Evolutionary conservation across 2,888 invertebrate genomes (phyloP), one percentile per base, ranked within the genome.

Genomic region (Papilio elwesi): DNA sequence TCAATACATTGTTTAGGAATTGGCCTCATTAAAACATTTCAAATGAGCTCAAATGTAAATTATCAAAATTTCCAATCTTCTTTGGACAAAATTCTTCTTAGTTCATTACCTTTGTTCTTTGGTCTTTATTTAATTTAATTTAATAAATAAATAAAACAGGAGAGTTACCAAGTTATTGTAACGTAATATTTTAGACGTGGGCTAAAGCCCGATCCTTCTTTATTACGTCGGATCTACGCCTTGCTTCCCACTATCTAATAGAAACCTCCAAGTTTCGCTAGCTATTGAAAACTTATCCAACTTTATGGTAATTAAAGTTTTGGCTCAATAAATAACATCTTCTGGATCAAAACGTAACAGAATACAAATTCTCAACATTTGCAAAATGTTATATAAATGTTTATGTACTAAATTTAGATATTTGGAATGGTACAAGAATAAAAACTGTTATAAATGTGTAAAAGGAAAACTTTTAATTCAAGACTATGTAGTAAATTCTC

Each of bases 131-230:
- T 53, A 10, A 15, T 16, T 53, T 10, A 16, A 6, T 26, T 10
- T n/a, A 13, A 10, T 62, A 11, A 3, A 2, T 63, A 63, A 48
- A 48, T 48, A 16, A 63, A 11, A 57, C 38, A 13, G 36, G 13
- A 38, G 38, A 57, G 57, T 57, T 57, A 49, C 62, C 38, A 38
- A 51, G 51, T 51, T 26, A 13, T 43, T 12, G 16, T 38, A 38
- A 59, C 48, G 51, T 66, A 52, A 52, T 62, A 69, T 69, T 69
- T 62, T 8, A 69, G 69, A 51, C 59, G 47, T 59, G 51, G 53
- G 38, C 38, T 16, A 55, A 53, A 62, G 16, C 62, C 51, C 62
- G 69, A 69, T 69, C 62, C 51, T 69, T 69, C 69, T 69, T 69
- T 62, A 69, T 69, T 69, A 69, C 16, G 16, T 59, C 38, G 51